A percentile compares a stretch with the other conserved stretches of the same genome.
Conservation (phyloP, 2,797 vertebrate genomes). For the Scarus forsteni region DNA sequence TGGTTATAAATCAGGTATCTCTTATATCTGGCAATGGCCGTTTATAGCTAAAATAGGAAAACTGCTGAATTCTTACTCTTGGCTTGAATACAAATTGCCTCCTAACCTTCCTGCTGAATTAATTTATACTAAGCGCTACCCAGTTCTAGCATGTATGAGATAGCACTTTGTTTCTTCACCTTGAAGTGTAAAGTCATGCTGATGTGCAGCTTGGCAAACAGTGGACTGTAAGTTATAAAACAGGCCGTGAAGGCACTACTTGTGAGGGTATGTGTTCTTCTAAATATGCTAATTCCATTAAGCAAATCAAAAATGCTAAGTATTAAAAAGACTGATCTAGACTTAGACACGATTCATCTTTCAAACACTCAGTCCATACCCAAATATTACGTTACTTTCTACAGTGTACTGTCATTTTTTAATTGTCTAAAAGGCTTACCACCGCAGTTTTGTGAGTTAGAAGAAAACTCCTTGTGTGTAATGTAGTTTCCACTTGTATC, state of each 20-base stretch:
- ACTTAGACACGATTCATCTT: slow-evolving; percentile 2
- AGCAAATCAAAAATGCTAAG: background rate
- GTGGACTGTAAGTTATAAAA: background rate
- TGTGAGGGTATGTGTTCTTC: background rate
- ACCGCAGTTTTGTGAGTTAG: background rate
- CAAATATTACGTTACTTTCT: background rate
- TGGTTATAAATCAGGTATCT: too few species aligned
- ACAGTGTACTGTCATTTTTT: background rate
- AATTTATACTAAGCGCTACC: slow-evolving; percentile 20
- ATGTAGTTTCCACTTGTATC: slow-evolving; percentile 5
- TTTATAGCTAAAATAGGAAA: background rate
- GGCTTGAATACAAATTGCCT: background rate
- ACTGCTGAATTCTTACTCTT: slow-evolving; percentile 1
- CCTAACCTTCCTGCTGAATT: slow-evolving; percentile 7
- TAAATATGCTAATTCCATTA: background rate
- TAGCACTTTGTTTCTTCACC: slow-evolving; percentile 9
- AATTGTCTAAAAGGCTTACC: background rate
- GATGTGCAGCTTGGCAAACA: background rate
- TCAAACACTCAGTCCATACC: slow-evolving; percentile 5
- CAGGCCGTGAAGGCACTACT: background rate
- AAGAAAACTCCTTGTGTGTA: background rate
- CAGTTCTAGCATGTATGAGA: slow-evolving; percentile 6
- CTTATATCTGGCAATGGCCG: background rate
- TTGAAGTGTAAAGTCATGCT: slow-evolving; percentile 16
- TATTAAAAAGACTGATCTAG: background rate